Conservation (phyloP, 2,888 invertebrate species). For the Plebejus argus region DNA sequence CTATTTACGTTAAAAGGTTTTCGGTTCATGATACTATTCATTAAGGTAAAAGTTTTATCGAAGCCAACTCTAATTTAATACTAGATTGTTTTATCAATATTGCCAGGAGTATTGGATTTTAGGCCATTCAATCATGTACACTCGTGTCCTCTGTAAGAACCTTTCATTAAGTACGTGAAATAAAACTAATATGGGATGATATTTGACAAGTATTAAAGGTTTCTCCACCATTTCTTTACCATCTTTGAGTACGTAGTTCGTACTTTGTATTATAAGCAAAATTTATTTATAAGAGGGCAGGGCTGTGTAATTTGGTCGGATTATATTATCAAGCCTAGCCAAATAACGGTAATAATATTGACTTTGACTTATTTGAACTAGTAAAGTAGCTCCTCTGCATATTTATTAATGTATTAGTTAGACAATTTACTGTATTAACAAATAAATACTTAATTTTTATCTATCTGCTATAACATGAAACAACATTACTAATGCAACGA, state of each 20-base stretch:
- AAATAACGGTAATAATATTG: no score
- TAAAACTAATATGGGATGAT: no score
- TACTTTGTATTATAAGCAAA: no score
- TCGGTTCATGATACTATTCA: not conserved
- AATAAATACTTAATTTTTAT: not conserved
- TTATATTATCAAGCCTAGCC: no score
- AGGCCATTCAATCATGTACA: not conserved
- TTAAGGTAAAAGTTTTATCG: conserved; percentile 3
- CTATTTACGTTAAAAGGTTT: conserved; percentile 27
- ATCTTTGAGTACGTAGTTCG: no score
- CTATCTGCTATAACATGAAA: not conserved
- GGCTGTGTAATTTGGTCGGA: no score
- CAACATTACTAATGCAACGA: not conserved
- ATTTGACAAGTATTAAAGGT: no score
- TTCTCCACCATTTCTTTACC: no score
- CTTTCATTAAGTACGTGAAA: not conserved
- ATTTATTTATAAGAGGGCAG: no score
- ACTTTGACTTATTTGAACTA: no score
- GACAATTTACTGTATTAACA: not conserved
- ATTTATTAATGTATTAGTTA: no score
- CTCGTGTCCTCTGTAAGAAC: not conserved
- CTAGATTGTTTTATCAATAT: not conserved
- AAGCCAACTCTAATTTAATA: not conserved
- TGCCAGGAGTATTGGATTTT: not conserved
- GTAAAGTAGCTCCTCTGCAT: no score